Conservation (phyloP, 2,888 invertebrate genomes). For the Phalangium opilio region DNA sequence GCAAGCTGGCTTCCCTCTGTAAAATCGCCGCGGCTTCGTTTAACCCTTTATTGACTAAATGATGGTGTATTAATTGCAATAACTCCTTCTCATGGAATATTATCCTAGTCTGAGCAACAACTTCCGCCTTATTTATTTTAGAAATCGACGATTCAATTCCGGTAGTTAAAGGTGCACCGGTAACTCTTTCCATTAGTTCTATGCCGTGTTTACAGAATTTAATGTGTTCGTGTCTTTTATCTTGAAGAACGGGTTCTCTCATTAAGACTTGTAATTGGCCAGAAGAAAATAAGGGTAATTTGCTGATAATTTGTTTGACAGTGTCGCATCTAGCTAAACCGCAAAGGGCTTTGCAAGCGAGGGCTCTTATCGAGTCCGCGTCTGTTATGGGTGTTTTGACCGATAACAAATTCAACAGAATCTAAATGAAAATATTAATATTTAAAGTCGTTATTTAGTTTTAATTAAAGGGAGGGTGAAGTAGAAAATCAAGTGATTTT, state of each 20-base stretch:
- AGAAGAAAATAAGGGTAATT: conserved; percentile 80
- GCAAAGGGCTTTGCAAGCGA: conserved; percentile 77
- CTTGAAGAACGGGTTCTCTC: conserved; percentile 92
- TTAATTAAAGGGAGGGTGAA: too few species aligned
- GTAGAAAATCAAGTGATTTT: too few species aligned
- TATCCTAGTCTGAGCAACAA: conserved; percentile 90
- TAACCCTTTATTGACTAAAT: conserved; percentile 57
- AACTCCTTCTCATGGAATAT: conserved; percentile 87
- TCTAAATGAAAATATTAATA: conserved; percentile 39
- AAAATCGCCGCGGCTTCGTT: conserved; percentile 53
- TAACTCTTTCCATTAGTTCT: conserved; percentile 72
- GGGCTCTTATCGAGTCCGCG: conserved; percentile 81
- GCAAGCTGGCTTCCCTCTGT: conserved; percentile 51
- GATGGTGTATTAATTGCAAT: conserved; percentile 76
- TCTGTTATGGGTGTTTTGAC: conserved; percentile 89
- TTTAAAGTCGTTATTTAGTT: background rate
- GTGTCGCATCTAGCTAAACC: conserved; percentile 87
- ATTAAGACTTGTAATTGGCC: conserved; percentile 84
- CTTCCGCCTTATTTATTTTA: conserved; percentile 82
- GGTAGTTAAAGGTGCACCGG: conserved; percentile 58
- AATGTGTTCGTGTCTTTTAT: conserved; percentile 86
- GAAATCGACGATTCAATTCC: conserved; percentile 44
- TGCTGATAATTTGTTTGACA: conserved; percentile 80
- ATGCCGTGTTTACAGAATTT: conserved; percentile 87
- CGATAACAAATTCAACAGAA: conserved; percentile 71